Percentiles rank a stretch among this genome's conserved stretches.
phyloP scores from a whole-genome alignment of 1,140 invertebrate species.

The Medauroidea extradentata region DNA sequence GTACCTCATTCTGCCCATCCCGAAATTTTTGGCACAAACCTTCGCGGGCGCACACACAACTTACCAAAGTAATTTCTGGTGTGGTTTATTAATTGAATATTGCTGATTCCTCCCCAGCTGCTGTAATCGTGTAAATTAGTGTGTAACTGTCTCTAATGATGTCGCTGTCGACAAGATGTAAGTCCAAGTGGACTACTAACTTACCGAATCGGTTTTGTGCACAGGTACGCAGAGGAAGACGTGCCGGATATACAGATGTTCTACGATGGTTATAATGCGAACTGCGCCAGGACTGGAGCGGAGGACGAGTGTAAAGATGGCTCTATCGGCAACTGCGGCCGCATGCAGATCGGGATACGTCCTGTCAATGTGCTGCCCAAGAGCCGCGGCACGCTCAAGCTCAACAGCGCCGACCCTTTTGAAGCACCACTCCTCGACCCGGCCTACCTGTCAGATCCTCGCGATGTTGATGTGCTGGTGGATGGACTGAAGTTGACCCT shows the following conservation, averaged over 20 bases:
- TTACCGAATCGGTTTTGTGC: background rate
- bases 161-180: too few relatives aligned
- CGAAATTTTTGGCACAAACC: background rate
- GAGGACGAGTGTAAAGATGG: slow-evolving; percentile 38
- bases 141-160: too few relatives aligned
- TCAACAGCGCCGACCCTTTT: background rate
- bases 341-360: background rate
- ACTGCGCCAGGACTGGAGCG: slow-evolving; percentile 37
- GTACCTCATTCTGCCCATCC: background rate
- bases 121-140: too few relatives aligned
- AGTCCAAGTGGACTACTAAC: background rate
- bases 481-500: slow-evolving; percentile 36
- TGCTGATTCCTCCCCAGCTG: too few relatives aligned
- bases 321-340: slow-evolving; percentile 23
- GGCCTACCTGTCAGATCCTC: background rate
- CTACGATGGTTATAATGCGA: slow-evolving; percentile 44
- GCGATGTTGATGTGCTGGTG: slow-evolving; percentile 25
- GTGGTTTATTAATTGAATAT: background rate
- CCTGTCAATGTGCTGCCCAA: slow-evolving; percentile 19
- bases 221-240: too few relatives aligned
- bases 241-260: too few relatives aligned
- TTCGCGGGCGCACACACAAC: too few relatives aligned
- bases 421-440: slow-evolving; percentile 9
- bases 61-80: background rate
- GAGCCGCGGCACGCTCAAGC: background rate